Evolutionary conservation across 1,140 invertebrate genomes (phyloP).

Genomic region (Drosophila sulfurigaster): DNA sequence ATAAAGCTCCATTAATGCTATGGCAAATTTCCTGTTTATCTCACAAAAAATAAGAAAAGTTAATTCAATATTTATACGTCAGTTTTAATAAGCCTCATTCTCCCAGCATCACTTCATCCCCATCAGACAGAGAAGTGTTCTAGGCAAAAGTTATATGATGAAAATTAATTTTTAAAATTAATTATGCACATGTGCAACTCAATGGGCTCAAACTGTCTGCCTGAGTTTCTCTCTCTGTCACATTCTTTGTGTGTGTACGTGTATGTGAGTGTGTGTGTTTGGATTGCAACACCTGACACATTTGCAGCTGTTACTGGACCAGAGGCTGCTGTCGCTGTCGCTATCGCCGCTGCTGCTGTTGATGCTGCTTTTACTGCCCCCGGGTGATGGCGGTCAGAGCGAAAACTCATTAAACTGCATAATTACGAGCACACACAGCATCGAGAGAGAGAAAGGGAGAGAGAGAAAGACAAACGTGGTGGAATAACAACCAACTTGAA

Average conservation of each 20-base stretch:
- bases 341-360: constrained; percentile 20
- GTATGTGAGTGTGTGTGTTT: background rate
- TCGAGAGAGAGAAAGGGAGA: background rate
- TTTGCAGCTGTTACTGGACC: constrained; percentile 38
- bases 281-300: constrained; percentile 46
- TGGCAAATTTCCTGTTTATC: too few species aligned
- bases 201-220: constrained; percentile 16
- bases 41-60: background rate
- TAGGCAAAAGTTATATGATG: constrained; percentile 19
- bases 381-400: constrained; percentile 43
- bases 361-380: background rate
- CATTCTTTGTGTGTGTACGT: constrained; percentile 1
- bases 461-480: background rate
- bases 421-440: constrained; percentile 54
- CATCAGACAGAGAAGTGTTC: background rate
- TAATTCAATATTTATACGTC: background rate
- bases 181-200: constrained; percentile 74
- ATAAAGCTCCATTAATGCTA: background rate
- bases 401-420: constrained; percentile 83
- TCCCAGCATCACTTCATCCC: constrained; percentile 19
- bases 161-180: constrained; percentile 75
- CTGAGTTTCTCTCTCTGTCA: constrained; percentile 23
- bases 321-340: constrained; percentile 44
- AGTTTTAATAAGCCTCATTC: constrained; percentile 15
- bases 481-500: constrained; percentile 20